Conservation (phyloP, 2,113 vertebrate species). For the Drymodes brunneopygia region DNA sequence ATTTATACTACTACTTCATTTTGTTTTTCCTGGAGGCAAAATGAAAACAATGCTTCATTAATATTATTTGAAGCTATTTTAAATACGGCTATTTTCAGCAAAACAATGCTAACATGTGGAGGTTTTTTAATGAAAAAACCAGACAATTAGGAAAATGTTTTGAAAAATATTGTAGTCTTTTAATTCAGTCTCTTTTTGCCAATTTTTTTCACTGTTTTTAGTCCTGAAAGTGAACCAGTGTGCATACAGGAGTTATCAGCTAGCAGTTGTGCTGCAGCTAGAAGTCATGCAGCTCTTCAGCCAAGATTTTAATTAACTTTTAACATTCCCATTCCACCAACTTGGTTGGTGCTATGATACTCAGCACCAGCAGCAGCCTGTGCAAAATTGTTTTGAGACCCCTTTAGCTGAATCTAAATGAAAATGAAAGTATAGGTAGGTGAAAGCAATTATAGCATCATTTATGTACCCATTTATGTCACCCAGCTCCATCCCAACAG, state of each 20-base stretch:
- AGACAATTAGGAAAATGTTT: background rate
- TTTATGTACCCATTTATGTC: background rate
- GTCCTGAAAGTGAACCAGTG: background rate
- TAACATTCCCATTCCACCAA: background rate
- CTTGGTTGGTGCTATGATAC: background rate
- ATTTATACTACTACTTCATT: background rate
- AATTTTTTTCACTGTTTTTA: background rate
- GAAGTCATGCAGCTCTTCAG: background rate
- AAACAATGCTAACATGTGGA: background rate
- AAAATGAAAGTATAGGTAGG: background rate
- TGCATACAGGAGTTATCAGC: background rate
- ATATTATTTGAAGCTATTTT: slow-evolving; percentile 46
- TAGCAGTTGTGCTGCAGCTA: background rate
- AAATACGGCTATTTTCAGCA: slow-evolving; percentile 14
- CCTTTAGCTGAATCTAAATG: background rate
- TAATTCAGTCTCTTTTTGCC: background rate
- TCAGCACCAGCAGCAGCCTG: background rate
- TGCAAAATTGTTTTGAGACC: background rate
- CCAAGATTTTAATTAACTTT: background rate
- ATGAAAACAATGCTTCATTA: slow-evolving; percentile 45
- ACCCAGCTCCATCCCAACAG: background rate
- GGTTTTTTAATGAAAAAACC: background rate
- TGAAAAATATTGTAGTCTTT: background rate
- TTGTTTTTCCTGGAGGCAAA: slow-evolving; percentile 1
- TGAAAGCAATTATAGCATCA: background rate